These are phyloP conservation scores for Cataglyphis livida DNA, from an alignment of 2,888 invertebrate species.

Conservation along the genomic window DNA sequence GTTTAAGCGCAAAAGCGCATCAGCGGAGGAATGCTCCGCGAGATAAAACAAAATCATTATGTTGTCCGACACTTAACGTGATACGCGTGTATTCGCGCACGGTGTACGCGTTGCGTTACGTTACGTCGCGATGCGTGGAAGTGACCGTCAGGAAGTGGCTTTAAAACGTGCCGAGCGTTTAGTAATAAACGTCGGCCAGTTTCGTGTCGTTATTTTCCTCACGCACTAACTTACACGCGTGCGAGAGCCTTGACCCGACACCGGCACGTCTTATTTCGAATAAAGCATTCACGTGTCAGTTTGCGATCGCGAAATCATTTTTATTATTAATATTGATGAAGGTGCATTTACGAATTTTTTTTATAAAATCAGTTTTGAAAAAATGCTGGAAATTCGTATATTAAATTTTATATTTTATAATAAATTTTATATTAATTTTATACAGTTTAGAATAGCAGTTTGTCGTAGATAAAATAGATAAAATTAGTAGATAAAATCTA, in stretches of 20 bases:
- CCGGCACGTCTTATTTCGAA: not conserved
- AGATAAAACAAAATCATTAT: constrained; percentile 55
- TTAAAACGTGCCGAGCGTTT: constrained; percentile 75
- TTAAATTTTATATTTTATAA: too few relatives aligned
- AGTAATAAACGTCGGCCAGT: constrained; percentile 64
- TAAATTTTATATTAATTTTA: too few relatives aligned
- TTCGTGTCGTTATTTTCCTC: constrained; percentile 24
- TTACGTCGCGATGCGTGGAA: not conserved
- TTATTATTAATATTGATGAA: constrained; percentile 60
- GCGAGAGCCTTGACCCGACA: constrained; percentile 56
- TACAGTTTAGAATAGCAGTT: too few relatives aligned
- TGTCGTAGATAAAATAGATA: too few relatives aligned
- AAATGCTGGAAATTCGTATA: constrained; percentile 43
- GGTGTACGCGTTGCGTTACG: not conserved
- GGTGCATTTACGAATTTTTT: constrained; percentile 39
- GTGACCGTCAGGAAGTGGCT: constrained; percentile 67
- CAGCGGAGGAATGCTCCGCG: constrained; percentile 2
- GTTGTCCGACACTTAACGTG: constrained; percentile 48
- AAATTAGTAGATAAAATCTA: too few relatives aligned
- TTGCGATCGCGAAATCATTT: not conserved
- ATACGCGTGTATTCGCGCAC: constrained; percentile 56
- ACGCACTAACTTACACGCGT: constrained; percentile 34
- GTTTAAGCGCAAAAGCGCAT: constrained; percentile 32
- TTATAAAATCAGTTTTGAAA: constrained; percentile 48
- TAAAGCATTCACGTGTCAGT: constrained; percentile 5